These are phyloP conservation scores for Melolontha melolontha DNA, from an alignment of 2,888 invertebrate species.

Conservation along the genomic window DNA sequence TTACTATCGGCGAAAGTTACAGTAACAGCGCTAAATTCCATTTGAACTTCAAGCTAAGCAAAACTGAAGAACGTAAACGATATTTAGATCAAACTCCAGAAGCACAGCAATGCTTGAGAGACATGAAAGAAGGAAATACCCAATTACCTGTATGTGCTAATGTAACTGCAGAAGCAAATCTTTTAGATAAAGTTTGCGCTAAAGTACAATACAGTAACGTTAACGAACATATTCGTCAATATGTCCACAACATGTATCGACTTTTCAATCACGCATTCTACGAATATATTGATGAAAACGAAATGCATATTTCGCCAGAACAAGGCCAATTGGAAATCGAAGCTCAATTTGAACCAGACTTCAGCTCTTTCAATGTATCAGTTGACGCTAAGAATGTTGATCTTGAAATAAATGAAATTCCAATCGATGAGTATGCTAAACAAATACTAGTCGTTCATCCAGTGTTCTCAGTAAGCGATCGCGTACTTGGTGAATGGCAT, in stretches of 20 bases:
- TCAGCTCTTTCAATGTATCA: constrained; percentile 66
- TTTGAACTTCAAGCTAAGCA: constrained; percentile 64
- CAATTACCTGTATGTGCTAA: constrained; percentile 71
- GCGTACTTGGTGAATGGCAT: constrained; percentile 54
- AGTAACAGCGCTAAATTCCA: constrained; percentile 53
- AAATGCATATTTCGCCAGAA: constrained; percentile 61
- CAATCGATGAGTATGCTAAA: constrained; percentile 62
- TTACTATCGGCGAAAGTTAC: constrained; percentile 68
- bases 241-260: constrained; percentile 65
- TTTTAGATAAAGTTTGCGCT: constrained; percentile 68
- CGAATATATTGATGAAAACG: constrained; percentile 68
- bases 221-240: constrained; percentile 64
- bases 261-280: constrained; percentile 65
- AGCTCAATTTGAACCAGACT: constrained; percentile 65
- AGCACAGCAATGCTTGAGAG: constrained; percentile 67
- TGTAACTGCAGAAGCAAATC: constrained; percentile 68
- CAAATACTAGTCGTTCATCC: constrained; percentile 67
- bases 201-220: constrained; percentile 69
- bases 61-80: constrained; percentile 66
- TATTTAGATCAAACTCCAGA: constrained; percentile 66
- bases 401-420: constrained; percentile 54
- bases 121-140: constrained; percentile 70
- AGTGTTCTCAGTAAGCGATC: constrained; percentile 61
- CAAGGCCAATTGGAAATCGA: constrained; percentile 66
- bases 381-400: constrained; percentile 62